phyloP scores from a whole-genome alignment of 2,888 invertebrate genomes.

The Elaeidobius kamerunicus region DNA sequence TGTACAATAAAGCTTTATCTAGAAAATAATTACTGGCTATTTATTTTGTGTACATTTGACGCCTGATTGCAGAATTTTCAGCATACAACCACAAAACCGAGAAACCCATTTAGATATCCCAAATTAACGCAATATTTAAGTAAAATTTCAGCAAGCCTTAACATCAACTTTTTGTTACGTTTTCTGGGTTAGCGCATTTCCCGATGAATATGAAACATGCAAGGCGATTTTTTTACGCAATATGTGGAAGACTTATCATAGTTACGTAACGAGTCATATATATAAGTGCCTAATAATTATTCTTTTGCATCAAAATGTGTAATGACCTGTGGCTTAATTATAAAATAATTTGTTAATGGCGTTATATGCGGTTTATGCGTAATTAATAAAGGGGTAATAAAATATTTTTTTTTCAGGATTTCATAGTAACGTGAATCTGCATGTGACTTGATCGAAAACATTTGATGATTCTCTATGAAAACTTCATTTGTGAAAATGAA shows the following conservation, averaged over 20 bases:
- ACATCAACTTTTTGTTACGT: too few species aligned
- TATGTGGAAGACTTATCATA: slow-evolving; percentile 8
- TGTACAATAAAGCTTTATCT: too few species aligned
- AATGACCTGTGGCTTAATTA: too few species aligned
- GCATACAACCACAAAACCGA: slow-evolving; percentile 14
- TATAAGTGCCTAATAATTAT: too few species aligned
- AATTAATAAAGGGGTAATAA: too few species aligned
- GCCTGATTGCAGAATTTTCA: slow-evolving; percentile 8
- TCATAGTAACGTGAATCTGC: slow-evolving; percentile 6
- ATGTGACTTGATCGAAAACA: slow-evolving; percentile 10
- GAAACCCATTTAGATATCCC: slow-evolving; percentile 4
- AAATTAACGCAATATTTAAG: slow-evolving; percentile 10
- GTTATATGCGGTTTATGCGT: too few species aligned
- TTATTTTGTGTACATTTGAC: too few species aligned
- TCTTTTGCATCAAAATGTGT: too few species aligned
- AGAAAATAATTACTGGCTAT: too few species aligned
- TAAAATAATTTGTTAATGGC: slow-evolving; percentile 2
- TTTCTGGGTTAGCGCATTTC: slow-evolving; percentile 10
- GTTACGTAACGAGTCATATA: slow-evolving; percentile 5
- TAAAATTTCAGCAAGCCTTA: too few species aligned
- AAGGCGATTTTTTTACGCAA: slow-evolving; percentile 5
- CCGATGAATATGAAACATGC: not conserved
- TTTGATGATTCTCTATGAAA: slow-evolving; percentile 9
- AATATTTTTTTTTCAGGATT: slow-evolving; percentile 18
- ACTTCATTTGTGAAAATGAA: slow-evolving; percentile 23